Evolutionary conservation across 2,888 invertebrate genomes (phyloP).

Genomic region (Chironomus tentans): DNA sequence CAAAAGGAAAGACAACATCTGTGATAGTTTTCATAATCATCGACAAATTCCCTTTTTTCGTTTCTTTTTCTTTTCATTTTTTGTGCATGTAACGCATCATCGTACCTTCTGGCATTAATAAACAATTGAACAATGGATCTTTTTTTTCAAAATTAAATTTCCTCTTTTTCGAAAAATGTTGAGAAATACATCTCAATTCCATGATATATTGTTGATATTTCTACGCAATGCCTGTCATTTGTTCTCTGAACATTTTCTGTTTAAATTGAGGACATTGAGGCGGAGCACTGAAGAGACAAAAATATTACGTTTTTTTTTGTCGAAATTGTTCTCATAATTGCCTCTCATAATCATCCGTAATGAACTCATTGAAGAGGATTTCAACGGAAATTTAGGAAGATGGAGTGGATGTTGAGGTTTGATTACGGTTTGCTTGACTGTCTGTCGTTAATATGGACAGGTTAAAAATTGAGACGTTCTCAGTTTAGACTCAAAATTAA

Average conservation of each 20-base stretch:
- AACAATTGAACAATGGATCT: conserved; percentile 11
- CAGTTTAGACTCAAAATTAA: no score
- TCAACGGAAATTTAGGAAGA: background rate
- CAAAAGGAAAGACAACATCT: conserved; percentile 16
- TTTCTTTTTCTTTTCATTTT: background rate
- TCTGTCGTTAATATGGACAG: no score
- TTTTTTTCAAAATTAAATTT: background rate
- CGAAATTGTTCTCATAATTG: background rate
- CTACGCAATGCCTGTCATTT: conserved; percentile 10
- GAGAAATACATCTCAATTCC: background rate
- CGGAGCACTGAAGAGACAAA: conserved; percentile 15
- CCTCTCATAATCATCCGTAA: background rate
- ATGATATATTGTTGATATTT: background rate
- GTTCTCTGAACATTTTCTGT: background rate
- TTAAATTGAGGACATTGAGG: conserved; percentile 9
- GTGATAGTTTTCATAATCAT: conserved; percentile 23
- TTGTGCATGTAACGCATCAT: conserved; percentile 6
- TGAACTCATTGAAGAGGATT: background rate
- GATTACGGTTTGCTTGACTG: no score
- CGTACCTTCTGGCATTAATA: conserved; percentile 1
- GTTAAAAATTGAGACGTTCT: no score
- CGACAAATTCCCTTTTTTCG: background rate
- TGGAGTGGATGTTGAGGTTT: no score
- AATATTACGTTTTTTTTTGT: background rate
- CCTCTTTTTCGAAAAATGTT: background rate